Percentiles rank a stretch among this genome's conserved stretches.
These are phyloP conservation scores for Polydrusus pterygomalis DNA, from an alignment of 2,888 invertebrate genomes.

Conservation along the genomic window DNA sequence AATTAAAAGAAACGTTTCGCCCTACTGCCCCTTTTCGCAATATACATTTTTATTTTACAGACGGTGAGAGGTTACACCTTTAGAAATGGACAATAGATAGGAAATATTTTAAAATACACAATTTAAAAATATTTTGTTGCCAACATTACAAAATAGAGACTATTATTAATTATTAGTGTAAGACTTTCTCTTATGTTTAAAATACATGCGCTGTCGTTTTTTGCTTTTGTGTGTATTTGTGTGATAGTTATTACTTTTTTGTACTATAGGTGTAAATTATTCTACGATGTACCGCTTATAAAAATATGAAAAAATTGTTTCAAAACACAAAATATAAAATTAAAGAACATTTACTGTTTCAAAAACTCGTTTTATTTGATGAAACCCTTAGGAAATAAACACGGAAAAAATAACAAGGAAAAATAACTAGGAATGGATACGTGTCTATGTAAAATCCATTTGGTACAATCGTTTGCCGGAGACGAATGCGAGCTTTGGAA, in stretches of 20 bases:
- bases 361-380: conserved; percentile 50
- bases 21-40: no score
- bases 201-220: conserved; percentile 55
- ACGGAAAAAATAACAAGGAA: neutral
- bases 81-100: no score
- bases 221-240: conserved; percentile 70
- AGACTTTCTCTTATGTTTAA: conserved; percentile 51
- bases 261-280: conserved; percentile 77
- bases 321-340: conserved; percentile 57
- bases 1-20: no score
- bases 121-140: conserved; percentile 4
- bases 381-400: conserved; percentile 4
- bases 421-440: neutral
- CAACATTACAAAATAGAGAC: conserved; percentile 22
- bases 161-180: conserved; percentile 39
- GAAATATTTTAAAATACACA: no score
- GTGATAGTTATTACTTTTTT: conserved; percentile 76
- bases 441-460: conserved; percentile 67
- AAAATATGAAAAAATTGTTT: conserved; percentile 58
- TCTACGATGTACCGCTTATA: conserved; percentile 71
- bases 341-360: conserved; percentile 61
- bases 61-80: no score
- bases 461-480: conserved; percentile 76
- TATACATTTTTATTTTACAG: no score
- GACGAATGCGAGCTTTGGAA: conserved; percentile 75